Evolutionary conservation across 37 sponge, comb jelly and placozoan species (phyloP), one percentile per base, ranked within the genome.

Genomic region (Cliona cf. orientalis): DNA sequence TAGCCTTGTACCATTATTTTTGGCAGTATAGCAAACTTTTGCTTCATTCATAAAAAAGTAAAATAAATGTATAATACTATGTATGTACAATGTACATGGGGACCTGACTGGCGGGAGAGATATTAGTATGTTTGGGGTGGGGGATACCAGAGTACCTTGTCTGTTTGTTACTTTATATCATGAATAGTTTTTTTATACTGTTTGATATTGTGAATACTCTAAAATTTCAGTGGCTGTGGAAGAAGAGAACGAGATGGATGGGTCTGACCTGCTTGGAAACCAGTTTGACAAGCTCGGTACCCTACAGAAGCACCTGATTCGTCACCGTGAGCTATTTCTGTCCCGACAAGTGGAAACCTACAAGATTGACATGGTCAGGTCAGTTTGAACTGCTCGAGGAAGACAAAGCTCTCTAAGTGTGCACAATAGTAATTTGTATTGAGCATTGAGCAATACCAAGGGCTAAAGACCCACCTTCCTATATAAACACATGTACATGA

Each of bases 311-410:
- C 95, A 97, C 69, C 87, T 90, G 40, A 65, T 95, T 5, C 89
- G 88, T 12, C 97, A 97, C 75, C 75, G 97, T 26, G 96, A 97
- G 62, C 77, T 97, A 26, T 97, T 94, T 75, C 87, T 97, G 19
- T 91, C 94, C 23, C 64, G 97, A 61, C 95, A 97, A 57, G 78
- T 93, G 33, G 97, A 97, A 36, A 96, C 97, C 5, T 93, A 80
- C 86, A 90, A 93, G 63, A 93, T 96, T 25, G 94, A 93, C 73
- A 87, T 93, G 86, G 94, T 96, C 74, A 87, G 95, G 95, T 94
- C 66, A 19, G 84, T 58, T 37, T 3, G 55, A 49, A 19, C 55
- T 17, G 11, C 17, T 19, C 55, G 17, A 49, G n/a, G n/a, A n/a
- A n/a, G n/a, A n/a, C n/a, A n/a, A n/a, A n/a, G n/a, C n/a, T n/a